phyloP scores from a whole-genome alignment of 2,888 invertebrate species.

The Zaprionus lineosus region DNA sequence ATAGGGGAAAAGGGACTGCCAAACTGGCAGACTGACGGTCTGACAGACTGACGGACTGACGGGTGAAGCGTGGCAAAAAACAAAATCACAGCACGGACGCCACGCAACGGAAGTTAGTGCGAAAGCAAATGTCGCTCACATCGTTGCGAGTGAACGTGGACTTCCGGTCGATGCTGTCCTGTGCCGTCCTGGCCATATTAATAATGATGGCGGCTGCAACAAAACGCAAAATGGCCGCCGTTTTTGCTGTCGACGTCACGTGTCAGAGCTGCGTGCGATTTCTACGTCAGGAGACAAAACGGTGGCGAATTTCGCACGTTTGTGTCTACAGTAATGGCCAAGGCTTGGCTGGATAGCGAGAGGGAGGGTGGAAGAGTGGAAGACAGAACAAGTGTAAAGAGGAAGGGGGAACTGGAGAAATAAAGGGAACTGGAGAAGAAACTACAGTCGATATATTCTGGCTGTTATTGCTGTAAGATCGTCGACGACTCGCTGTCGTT shows the following conservation, averaged over 20 bases:
- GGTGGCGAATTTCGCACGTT: constrained; percentile 32
- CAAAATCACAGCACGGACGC: constrained; percentile 57
- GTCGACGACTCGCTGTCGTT: constrained; percentile 27
- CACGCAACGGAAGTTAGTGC: constrained; percentile 67
- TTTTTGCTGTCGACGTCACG: constrained; percentile 52
- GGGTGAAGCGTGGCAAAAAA: neutral
- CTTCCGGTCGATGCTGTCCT: neutral
- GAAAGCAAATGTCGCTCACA: constrained; percentile 48
- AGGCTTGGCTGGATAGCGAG: too few species aligned
- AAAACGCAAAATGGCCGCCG: constrained; percentile 69
- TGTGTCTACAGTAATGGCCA: neutral
- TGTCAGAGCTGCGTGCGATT: constrained; percentile 70
- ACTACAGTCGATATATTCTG: constrained; percentile 23
- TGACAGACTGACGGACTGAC: too few species aligned
- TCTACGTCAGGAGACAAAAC: constrained; percentile 51
- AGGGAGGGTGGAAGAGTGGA: too few species aligned
- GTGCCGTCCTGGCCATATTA: constrained; percentile 51
- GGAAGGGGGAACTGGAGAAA: neutral
- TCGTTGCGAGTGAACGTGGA: constrained; percentile 13
- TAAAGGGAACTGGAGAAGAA: constrained; percentile 8
- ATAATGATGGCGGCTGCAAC: constrained; percentile 65
- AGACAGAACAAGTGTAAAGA: too few species aligned
- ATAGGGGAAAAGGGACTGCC: neutral
- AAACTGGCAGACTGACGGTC: too few species aligned
- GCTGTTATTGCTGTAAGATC: constrained; percentile 24